Evolutionary conservation across 1,140 invertebrate genomes (phyloP).

Genomic region (Zeugodacus cucurbitae): DNA sequence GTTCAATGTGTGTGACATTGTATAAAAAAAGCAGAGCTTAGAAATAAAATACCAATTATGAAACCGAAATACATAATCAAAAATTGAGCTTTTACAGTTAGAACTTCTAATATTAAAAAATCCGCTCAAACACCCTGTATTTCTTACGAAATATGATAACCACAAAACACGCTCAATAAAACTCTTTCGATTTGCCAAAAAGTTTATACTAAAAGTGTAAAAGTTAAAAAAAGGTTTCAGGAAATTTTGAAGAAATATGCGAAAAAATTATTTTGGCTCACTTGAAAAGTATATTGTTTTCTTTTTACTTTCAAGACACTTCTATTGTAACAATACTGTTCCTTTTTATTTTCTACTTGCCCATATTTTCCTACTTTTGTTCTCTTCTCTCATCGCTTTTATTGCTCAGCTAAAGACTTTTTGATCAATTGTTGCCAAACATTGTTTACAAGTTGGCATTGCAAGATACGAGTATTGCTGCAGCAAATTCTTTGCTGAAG

Average conservation of each 20-base stretch:
- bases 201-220: background rate
- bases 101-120: too few relatives aligned
- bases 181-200: slow-evolving; percentile 6
- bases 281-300: background rate
- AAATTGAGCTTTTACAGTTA: too few relatives aligned
- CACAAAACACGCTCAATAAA: background rate
- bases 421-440: slow-evolving; percentile 24
- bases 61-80: too few relatives aligned
- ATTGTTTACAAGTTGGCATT: slow-evolving; percentile 8
- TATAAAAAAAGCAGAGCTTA: too few relatives aligned
- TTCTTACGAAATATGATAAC: background rate
- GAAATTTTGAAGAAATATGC: background rate
- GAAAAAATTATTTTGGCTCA: background rate
- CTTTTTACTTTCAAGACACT: background rate
- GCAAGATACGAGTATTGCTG: background rate
- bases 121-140: background rate
- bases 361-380: background rate
- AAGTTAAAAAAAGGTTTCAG: background rate
- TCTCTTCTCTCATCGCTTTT: background rate
- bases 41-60: too few relatives aligned
- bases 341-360: background rate
- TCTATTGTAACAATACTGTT: background rate
- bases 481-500: background rate
- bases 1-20: too few relatives aligned
- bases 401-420: background rate